Evolutionary conservation across 2,797 vertebrate species (phyloP), one percentile per base, ranked within the genome.

Genomic region (Coranthus polyacanthus): DNA sequence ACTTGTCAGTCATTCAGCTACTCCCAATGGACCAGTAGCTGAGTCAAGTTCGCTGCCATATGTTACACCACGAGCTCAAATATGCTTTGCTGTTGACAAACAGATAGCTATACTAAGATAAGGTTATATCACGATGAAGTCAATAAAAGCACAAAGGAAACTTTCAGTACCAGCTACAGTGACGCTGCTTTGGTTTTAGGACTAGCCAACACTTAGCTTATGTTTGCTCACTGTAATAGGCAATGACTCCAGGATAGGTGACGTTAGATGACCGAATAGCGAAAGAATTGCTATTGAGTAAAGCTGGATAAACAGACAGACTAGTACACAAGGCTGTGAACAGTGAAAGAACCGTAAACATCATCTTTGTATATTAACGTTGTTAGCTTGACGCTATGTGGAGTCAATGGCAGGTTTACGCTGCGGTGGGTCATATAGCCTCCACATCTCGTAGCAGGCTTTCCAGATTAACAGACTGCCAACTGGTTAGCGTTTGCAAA

Each of bases 61-160:
- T 3, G 17, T 73, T 79, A 22, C 55, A 64, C 9, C 4, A 2
- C 18, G 21, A 43, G 18, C 29, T 26, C 37, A 43, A 20, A 60
- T 46, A 32, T 15, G 36, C 3, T 15, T 1, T 39, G 2, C 8
- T 80, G 74, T 73, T 86, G 6, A 84, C 75, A 75, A 79, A 79
- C 71, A 72, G 29, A 64, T 20, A 70, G 15, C 43, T 32, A 32
- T 5, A 3, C 17, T 4, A 4, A 42, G 45, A 85, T 68, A 54
- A 79, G 44, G 3, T 13, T 8, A 17, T 5, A 16, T 5, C 1
- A 47, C 6, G 13, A 21, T 16, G 12, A 32, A 20, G 53, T 36
- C 18, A 58, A 47, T 41, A 59, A 53, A 57, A 12, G 12, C 4
- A 24, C 7, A 74, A 20, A 54, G 34, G n/a, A 4, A 38, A 49